phyloP scores from a whole-genome alignment of 2,888 invertebrate species.

The Sinodicranocentrus sp. region DNA sequence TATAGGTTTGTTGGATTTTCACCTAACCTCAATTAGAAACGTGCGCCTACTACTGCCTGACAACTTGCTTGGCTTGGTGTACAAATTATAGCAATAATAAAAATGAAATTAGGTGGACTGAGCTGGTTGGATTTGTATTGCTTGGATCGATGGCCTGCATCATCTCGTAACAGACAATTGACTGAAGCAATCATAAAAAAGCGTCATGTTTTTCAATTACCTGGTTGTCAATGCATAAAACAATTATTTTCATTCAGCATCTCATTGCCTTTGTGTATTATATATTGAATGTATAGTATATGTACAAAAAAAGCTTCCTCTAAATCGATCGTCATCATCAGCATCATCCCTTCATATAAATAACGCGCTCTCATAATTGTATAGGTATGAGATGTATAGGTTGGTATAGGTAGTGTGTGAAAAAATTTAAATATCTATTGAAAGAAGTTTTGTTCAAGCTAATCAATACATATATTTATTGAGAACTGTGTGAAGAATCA shows the following conservation, averaged over 20 bases:
- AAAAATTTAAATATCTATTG: constrained; percentile 1
- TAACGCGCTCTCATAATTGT: neutral
- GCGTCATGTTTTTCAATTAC: constrained; percentile 55
- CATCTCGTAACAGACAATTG: constrained; percentile 15
- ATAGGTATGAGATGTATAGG: no score
- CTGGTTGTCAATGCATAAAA: constrained; percentile 45
- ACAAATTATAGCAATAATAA: constrained; percentile 50
- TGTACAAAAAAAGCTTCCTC: neutral
- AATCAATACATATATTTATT: neutral
- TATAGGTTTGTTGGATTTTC: no score
- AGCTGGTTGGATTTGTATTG: no score
- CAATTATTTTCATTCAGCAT: neutral
- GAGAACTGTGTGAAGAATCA: neutral
- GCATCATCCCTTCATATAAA: neutral
- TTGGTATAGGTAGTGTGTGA: constrained; percentile 4
- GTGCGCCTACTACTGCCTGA: constrained; percentile 45
- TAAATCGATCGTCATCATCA: neutral
- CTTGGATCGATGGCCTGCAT: neutral
- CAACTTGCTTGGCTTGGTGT: constrained; percentile 16
- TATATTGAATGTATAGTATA: neutral
- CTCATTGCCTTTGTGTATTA: neutral
- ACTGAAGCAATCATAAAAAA: constrained; percentile 40
- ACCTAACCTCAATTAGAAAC: constrained; percentile 37
- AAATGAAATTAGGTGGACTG: constrained; percentile 29
- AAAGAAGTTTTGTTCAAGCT: neutral